Evolutionary conservation across 2,113 vertebrate genomes (phyloP), one percentile per base, ranked within the genome.

Genomic region (Perognathus longimembris): DNA sequence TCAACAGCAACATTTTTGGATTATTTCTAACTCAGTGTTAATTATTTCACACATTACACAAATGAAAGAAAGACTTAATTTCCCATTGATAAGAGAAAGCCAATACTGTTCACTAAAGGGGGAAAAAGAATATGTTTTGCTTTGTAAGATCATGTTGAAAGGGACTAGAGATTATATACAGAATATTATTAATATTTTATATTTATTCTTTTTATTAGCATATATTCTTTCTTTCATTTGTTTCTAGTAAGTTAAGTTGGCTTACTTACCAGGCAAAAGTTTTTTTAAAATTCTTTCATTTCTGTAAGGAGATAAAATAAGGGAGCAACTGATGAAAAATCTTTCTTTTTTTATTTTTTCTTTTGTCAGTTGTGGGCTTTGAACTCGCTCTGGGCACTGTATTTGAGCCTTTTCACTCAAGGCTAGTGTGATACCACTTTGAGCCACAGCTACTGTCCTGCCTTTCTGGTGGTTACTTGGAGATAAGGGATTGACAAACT

Each of bases 201-300:
- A 61, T 63, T 90, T 93, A 54, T 71, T 80, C 7, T 42, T 86
- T 88, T 74, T 42, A 42, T 71, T 66, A 79, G 42, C 36, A 66
- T 1, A 42, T 38, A 54, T 54, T 54, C 50, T 54, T 15, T 54
- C 14, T 54, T 75, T 90, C 54, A 74, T 70, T 15, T 69, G 10
- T 82, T 57, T 40, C 36, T 36, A 59, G 45, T 45, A 85, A 71
- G 50, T 75, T 88, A 81, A 85, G 22, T 85, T 50, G 42, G 15
- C 22, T 85, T 81, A 89, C 28, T 85, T 81, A 89, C 45, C 45
- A 92, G 86, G 71, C 26, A 83, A 78, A 92, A 89, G 75, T 40
- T 7, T 73, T 40, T n/a, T n/a, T n/a, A n/a, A n/a, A n/a, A n/a
- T n/a, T 77, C 10, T 22, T 89, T 83, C 18, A 26, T 67, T 82